phyloP scores from a whole-genome alignment of 2,113 vertebrate species.

The Uropsilus gracilis region DNA sequence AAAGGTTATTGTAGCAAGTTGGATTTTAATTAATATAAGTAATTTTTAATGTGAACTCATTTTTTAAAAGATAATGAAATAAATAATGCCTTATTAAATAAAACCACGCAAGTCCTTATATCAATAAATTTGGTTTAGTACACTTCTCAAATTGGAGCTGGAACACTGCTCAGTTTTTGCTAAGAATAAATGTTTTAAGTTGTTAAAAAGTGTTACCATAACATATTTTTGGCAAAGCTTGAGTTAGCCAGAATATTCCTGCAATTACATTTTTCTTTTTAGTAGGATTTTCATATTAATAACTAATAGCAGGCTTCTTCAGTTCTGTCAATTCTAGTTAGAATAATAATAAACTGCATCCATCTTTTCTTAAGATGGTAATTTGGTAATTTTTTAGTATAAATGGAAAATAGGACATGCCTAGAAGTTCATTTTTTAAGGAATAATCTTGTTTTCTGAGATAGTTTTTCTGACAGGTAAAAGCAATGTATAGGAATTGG shows the following conservation, averaged over 20 bases:
- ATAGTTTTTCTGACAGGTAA: not conserved
- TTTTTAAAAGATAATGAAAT: not conserved
- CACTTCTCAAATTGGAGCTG: not conserved
- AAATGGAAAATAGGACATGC: not conserved
- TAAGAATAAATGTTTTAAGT: not conserved
- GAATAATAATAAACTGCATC: not conserved
- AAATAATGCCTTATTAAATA: not conserved
- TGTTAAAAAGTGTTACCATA: not conserved
- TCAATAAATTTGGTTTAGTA: not conserved
- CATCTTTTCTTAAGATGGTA: not conserved
- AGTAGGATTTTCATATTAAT: not conserved
- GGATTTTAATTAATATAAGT: conserved; percentile 29
- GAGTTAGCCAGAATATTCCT: not conserved
- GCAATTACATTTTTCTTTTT: not conserved
- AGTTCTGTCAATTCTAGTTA: no score
- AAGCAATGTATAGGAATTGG: not conserved
- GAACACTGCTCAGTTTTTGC: not conserved
- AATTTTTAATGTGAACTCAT: conserved; percentile 15
- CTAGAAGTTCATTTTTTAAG: conserved; percentile 23
- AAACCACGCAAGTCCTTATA: not conserved
- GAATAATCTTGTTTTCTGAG: not conserved
- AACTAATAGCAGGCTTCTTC: not conserved
- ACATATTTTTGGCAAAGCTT: not conserved
- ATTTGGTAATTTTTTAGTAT: not conserved
- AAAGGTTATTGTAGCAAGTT: not conserved